Conservation (phyloP, 1,140 invertebrate genomes). For the Ooceraea biroi region DNA sequence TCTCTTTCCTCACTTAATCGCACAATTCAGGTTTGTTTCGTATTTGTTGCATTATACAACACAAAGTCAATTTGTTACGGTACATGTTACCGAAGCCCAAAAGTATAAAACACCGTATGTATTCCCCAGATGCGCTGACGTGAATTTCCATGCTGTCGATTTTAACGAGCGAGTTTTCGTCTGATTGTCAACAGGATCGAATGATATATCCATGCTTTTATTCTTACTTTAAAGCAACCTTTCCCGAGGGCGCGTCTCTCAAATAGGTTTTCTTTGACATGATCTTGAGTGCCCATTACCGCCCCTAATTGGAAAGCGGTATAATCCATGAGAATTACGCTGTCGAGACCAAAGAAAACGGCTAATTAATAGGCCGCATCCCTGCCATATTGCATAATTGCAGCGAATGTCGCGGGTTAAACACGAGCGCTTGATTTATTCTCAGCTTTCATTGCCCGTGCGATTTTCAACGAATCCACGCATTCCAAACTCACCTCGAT, state of each 20-base stretch:
- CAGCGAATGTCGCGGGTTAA: conserved; percentile 42
- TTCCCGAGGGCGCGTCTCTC: not conserved
- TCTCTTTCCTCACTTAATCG: not conserved
- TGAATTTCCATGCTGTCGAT: conserved; percentile 53
- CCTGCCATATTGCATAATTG: conserved; percentile 36
- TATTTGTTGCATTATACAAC: not conserved
- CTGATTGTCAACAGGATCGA: conserved; percentile 51
- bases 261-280: conserved; percentile 12
- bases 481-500: conserved; percentile 46
- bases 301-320: conserved; percentile 16
- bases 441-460: conserved; percentile 31
- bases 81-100: not conserved
- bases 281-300: conserved; percentile 33
- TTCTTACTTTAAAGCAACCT: conserved; percentile 30
- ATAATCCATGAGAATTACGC: not conserved
- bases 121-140: conserved; percentile 2
- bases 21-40: not conserved
- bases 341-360: conserved; percentile 7
- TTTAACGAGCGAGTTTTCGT: conserved; percentile 49
- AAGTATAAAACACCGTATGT: conserved; percentile 9
- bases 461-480: conserved; percentile 49
- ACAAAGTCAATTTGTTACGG: not conserved
- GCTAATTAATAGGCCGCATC: conserved; percentile 18
- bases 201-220: conserved; percentile 36
- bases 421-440: conserved; percentile 49